Evolutionary conservation across 2,797 vertebrate genomes (phyloP).

Genomic region (Pseudochaenichthys georgianus): DNA sequence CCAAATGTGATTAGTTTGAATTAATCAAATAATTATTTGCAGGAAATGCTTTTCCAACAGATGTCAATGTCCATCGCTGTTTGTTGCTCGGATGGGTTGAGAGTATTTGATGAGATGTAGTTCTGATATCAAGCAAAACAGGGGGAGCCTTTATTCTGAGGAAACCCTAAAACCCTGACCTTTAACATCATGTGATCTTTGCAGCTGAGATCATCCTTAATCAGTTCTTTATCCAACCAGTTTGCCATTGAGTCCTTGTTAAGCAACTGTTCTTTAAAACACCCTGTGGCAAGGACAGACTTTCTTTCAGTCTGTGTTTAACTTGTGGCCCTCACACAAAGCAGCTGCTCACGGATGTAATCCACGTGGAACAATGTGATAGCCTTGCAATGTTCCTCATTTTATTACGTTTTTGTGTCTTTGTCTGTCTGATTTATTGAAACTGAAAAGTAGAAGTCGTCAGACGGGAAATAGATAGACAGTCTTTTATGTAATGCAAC

Average conservation of each 20-base stretch:
- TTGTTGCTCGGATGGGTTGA: too few species aligned
- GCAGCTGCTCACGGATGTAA: conserved; percentile 22
- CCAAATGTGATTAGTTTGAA: conserved; percentile 1
- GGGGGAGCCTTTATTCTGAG: not conserved
- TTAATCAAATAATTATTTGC: not conserved
- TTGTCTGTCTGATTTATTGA: conserved; percentile 25
- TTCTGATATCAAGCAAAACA: conserved; percentile 1
- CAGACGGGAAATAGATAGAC: not conserved
- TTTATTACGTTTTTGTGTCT: conserved; percentile 21
- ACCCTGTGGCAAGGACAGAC: conserved; percentile 25
- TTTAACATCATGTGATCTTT: conserved; percentile 27
- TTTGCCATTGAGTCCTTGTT: conserved; percentile 20
- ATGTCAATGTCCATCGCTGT: not conserved
- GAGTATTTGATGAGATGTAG: not conserved
- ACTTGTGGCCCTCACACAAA: conserved; percentile 18
- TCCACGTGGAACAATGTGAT: conserved; percentile 26
- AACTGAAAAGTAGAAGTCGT: not conserved
- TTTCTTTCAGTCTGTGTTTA: conserved; percentile 24
- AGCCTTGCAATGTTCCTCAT: conserved; percentile 16
- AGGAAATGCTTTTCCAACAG: not conserved
- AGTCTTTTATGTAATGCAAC: not conserved
- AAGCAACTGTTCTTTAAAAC: conserved; percentile 13
- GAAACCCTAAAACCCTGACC: conserved; percentile 40
- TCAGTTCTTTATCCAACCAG: conserved; percentile 7
- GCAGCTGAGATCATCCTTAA: conserved; percentile 25